A percentile compares a stretch with the other conserved stretches of the same genome.
Conservation (phyloP, 2,113 vertebrate genomes). For the Dryoscopus gambensis region DNA sequence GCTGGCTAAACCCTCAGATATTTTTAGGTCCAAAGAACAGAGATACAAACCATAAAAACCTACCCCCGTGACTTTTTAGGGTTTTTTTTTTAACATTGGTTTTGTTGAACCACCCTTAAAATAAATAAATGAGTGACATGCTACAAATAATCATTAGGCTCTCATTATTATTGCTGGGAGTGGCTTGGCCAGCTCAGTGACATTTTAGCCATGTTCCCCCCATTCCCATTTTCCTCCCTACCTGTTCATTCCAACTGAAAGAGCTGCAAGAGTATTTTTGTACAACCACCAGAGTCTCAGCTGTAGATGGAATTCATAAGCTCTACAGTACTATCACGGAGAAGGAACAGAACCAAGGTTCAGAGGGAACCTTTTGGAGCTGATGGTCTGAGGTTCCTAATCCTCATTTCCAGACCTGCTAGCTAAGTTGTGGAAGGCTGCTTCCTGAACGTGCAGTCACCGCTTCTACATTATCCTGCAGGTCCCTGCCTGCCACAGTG, state of each 20-base stretch:
- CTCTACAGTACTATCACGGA: accelerated
- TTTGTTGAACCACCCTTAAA: not conserved
- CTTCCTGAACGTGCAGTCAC: not conserved
- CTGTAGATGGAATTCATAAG: not conserved
- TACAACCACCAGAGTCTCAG: not conserved
- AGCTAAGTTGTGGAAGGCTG: not conserved
- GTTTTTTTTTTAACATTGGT: not conserved
- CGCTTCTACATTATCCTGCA: not conserved
- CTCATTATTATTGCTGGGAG: not conserved
- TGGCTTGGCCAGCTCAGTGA: not conserved
- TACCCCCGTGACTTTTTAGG: not conserved
- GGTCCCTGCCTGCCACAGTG: slow-evolving; percentile 1
- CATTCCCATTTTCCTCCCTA: not conserved
- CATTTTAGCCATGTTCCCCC: not conserved
- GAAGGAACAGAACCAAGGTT: not conserved
- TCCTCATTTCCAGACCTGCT: not conserved
- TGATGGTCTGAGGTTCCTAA: not conserved
- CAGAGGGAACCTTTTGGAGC: accelerated
- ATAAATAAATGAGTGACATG: not conserved
- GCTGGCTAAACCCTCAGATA: not conserved
- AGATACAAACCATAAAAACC: not conserved
- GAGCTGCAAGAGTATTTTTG: not conserved
- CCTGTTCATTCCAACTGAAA: accelerated
- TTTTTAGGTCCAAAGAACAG: not conserved
- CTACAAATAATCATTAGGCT: not conserved